These are phyloP conservation scores for Myotis davidii DNA, from an alignment of 2,113 vertebrate genomes.

Conservation along the genomic window DNA sequence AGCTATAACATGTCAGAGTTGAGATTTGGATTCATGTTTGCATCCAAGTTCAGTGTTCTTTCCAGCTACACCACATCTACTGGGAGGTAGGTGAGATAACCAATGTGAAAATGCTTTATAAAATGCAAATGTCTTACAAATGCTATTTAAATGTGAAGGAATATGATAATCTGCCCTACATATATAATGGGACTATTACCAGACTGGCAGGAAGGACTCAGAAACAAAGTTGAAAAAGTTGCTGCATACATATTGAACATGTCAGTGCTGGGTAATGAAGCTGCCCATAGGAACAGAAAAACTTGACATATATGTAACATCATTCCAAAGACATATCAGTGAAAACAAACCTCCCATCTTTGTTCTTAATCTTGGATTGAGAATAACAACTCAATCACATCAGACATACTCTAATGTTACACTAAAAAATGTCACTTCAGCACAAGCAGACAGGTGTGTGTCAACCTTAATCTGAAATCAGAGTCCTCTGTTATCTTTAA, in stretches of 20 bases:
- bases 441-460: background rate
- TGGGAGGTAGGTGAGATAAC: background rate
- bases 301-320: background rate
- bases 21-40: background rate
- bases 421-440: conserved; percentile 36
- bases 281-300: background rate
- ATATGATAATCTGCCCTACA: background rate
- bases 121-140: conserved; percentile 33
- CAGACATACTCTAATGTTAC: background rate
- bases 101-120: conserved; percentile 7
- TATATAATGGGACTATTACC: background rate
- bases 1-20: background rate
- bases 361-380: conserved; percentile 9
- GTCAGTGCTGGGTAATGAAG: conserved; percentile 1
- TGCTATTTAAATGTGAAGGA: conserved; percentile 29
- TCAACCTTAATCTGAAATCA: conserved; percentile 54
- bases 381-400: conserved; percentile 18
- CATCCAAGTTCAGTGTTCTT: background rate
- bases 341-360: conserved; percentile 13
- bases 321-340: background rate
- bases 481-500: conserved; percentile 42
- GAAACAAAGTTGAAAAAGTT: conserved; percentile 38
- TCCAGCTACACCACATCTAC: background rate
- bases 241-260: background rate
- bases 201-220: conserved; percentile 34